A percentile compares a stretch with the other conserved stretches of the same genome.
Evolutionary conservation across 1,140 invertebrate genomes (phyloP).

Genomic region (Hesperophylax magnus): DNA sequence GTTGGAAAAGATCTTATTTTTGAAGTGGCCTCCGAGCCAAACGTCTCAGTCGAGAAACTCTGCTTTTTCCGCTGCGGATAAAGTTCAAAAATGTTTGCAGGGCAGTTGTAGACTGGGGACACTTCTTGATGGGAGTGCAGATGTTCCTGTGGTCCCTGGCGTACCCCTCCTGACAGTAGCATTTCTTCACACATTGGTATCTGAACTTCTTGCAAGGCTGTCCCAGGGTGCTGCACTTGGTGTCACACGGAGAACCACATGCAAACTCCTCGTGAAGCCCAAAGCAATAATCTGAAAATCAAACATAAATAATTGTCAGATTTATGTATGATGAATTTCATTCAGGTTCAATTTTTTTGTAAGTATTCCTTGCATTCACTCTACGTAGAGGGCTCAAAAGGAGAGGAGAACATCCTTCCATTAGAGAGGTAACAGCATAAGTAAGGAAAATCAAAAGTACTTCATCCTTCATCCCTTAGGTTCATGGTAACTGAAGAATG

Average conservation of each 20-base stretch:
- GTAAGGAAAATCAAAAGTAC: no score
- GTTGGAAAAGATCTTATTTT: no score
- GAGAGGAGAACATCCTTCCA: no score
- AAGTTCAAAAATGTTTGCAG: not conserved
- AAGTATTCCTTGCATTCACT: no score
- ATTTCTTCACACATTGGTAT: slow-evolving; percentile 44
- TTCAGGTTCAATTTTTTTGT: no score
- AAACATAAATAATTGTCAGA: not conserved
- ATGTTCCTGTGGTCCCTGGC: slow-evolving; percentile 49
- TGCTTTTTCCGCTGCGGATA: not conserved
- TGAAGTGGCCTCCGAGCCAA: no score
- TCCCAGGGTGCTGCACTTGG: slow-evolving; percentile 42
- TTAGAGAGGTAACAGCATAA: no score
- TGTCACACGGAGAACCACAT: slow-evolving; percentile 52
- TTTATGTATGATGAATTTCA: not conserved
- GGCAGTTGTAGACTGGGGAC: slow-evolving; percentile 34
- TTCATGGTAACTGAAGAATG: no score
- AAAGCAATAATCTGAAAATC: slow-evolving; percentile 46
- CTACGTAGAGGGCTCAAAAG: no score
- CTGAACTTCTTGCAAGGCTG: slow-evolving; percentile 42
- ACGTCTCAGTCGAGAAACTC: no score
- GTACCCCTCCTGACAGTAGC: slow-evolving; percentile 50
- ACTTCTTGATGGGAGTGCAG: slow-evolving; percentile 47
- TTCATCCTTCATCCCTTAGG: no score
- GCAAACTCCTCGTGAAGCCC: slow-evolving; percentile 45